A percentile compares a stretch with the other conserved stretches of the same genome.
Evolutionary conservation across 2,888 invertebrate species (phyloP).

Genomic region (Pandemis cinnamomeana): DNA sequence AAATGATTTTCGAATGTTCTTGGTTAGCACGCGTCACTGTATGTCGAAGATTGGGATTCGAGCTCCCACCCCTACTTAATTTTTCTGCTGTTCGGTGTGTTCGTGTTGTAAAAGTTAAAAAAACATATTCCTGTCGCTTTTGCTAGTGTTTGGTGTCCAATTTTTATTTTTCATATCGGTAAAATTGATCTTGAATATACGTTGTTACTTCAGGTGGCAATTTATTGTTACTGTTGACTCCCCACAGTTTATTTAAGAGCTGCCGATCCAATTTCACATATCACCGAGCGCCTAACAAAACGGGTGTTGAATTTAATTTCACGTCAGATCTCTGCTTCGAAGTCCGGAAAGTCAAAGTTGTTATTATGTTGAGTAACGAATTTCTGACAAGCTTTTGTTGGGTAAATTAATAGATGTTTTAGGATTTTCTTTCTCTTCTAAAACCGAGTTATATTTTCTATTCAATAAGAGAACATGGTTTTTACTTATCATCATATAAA

Average conservation of each 20-base stretch:
- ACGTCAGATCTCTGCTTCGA: neutral
- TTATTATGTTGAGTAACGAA: constrained; percentile 1
- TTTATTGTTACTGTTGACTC: neutral
- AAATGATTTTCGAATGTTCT: too few relatives aligned
- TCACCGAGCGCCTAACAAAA: neutral
- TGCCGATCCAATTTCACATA: constrained; percentile 7
- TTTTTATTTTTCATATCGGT: too few relatives aligned
- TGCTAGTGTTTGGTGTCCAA: neutral
- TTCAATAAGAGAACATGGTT: neutral
- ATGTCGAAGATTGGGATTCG: too few relatives aligned
- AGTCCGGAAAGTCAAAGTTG: neutral
- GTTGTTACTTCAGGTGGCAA: neutral
- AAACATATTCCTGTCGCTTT: neutral
- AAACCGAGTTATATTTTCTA: neutral
- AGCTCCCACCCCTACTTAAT: too few relatives aligned
- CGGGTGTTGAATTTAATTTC: constrained; percentile 4
- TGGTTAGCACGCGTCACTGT: too few relatives aligned
- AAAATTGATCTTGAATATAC: neutral
- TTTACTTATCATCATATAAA: too few relatives aligned
- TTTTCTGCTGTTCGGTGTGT: too few relatives aligned
- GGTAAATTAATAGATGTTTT: neutral
- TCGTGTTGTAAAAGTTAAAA: too few relatives aligned
- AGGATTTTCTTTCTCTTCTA: neutral
- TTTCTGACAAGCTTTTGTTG: constrained; percentile 1
- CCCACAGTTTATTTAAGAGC: neutral